Conservation (phyloP, 1,140 invertebrate species). For the Drosophila ogumai region DNA sequence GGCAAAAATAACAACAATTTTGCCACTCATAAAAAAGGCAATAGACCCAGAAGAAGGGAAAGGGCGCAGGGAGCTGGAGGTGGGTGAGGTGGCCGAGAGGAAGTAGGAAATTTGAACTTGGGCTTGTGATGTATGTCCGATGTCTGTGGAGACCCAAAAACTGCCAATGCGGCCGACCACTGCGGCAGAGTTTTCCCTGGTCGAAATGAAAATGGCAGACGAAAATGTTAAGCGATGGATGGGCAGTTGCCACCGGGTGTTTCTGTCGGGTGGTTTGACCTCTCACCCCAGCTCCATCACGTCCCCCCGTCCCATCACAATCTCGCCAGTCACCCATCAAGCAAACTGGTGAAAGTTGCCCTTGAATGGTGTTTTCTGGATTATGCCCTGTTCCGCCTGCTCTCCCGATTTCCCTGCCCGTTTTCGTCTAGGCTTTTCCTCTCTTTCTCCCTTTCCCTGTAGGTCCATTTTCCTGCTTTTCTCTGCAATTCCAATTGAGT, state of each 20-base stretch:
- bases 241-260: slow-evolving; percentile 48
- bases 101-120: slow-evolving; percentile 80
- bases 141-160: slow-evolving; percentile 52
- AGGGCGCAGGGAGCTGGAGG: slow-evolving; percentile 1
- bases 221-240: slow-evolving; percentile 52
- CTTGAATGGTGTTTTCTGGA: slow-evolving; percentile 79
- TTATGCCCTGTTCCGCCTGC: slow-evolving; percentile 54
- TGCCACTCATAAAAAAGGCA: slow-evolving; percentile 60
- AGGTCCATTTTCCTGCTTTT: slow-evolving; percentile 30
- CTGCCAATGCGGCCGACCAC: slow-evolving; percentile 76
- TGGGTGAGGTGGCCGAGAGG: slow-evolving; percentile 36
- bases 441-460: neutral
- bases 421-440: slow-evolving; percentile 17
- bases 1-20: slow-evolving; percentile 62
- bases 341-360: slow-evolving; percentile 78
- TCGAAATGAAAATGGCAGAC: slow-evolving; percentile 78
- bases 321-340: slow-evolving; percentile 17
- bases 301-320: neutral
- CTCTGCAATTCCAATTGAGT: slow-evolving; percentile 61
- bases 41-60: slow-evolving; percentile 22
- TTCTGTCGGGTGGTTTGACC: slow-evolving; percentile 39
- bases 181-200: slow-evolving; percentile 68
- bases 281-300: slow-evolving; percentile 23
- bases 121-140: slow-evolving; percentile 77
- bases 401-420: slow-evolving; percentile 7